A percentile compares a stretch with the other conserved stretches of the same genome.
Conservation (phyloP, 2,888 invertebrate genomes). For the Erebia palarica region DNA sequence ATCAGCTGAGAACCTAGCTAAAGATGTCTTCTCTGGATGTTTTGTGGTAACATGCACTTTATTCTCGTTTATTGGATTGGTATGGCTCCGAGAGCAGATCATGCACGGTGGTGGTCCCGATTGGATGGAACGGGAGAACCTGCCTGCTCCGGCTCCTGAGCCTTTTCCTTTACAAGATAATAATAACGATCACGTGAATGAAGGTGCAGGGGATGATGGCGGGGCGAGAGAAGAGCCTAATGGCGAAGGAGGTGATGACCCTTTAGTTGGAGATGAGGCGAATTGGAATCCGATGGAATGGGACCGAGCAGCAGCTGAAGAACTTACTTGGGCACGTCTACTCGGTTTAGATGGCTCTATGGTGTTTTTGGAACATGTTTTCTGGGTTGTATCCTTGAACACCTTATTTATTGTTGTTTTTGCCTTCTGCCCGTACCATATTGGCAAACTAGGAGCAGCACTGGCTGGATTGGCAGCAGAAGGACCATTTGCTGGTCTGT, state of each 20-base stretch:
- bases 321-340: conserved; percentile 98
- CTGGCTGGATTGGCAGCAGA: conserved; percentile 76
- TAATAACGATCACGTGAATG: conserved; percentile 75
- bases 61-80: conserved; percentile 97
- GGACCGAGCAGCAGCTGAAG: conserved; percentile 98
- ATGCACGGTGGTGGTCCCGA: conserved; percentile 98
- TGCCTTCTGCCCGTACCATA: conserved; percentile 98
- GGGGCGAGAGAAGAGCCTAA: conserved; percentile 64
- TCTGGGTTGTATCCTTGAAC: conserved; percentile 99
- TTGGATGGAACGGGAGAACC: conserved; percentile 92
- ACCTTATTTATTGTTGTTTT: conserved; percentile 98
- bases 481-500: conserved; percentile 95
- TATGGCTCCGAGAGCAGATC: conserved; percentile 99
- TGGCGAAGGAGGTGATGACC: conserved; percentile 74
- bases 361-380: conserved; percentile 98
- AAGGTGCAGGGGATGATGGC: conserved; percentile 62
- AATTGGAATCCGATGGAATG: conserved; percentile 99
- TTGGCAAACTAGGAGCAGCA: conserved; percentile 92
- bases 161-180: conserved; percentile 74
- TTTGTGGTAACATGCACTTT: conserved; percentile 98
- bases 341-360: conserved; percentile 98
- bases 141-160: conserved; percentile 75
- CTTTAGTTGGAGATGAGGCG: conserved; percentile 87
- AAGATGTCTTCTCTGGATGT: conserved; percentile 97
- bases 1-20: conserved; percentile 95